Evolutionary conservation across 2,888 invertebrate species (phyloP).

Genomic region (Onchidella celtica): DNA sequence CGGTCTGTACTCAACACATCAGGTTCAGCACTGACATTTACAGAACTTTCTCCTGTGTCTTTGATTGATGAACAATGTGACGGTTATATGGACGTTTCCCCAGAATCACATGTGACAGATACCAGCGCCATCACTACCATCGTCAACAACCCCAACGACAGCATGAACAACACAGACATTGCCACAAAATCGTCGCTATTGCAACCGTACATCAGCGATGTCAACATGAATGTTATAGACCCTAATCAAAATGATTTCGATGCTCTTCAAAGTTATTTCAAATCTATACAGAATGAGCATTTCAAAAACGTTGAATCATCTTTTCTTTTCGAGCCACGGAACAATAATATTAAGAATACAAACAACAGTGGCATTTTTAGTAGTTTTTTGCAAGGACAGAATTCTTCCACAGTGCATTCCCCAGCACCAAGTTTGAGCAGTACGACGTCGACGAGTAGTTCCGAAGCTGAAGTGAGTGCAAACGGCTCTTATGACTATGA

Average conservation of each 20-base stretch:
- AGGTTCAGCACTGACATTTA: constrained; percentile 18
- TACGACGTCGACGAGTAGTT: constrained; percentile 40
- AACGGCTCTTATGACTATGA: constrained; percentile 45
- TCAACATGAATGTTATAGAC: constrained; percentile 44
- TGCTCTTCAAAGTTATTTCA: constrained; percentile 33
- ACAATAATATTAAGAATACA: neutral
- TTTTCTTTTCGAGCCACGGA: constrained; percentile 5
- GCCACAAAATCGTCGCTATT: constrained; percentile 6
- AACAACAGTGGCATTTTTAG: neutral
- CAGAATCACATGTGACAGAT: neutral
- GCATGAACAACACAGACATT: neutral
- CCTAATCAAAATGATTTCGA: constrained; percentile 1
- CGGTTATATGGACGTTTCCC: constrained; percentile 27
- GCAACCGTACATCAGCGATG: constrained; percentile 24
- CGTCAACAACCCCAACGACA: constrained; percentile 1
- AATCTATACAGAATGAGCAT: constrained; percentile 29
- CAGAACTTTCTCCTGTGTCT: constrained; percentile 37
- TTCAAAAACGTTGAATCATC: constrained; percentile 12
- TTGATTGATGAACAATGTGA: constrained; percentile 21
- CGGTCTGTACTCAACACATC: neutral
- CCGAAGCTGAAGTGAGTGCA: constrained; percentile 30
- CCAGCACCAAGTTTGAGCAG: constrained; percentile 50
- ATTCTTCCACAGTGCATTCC: constrained; percentile 18
- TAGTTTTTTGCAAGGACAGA: constrained; percentile 4
- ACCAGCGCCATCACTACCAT: neutral